Evolutionary conservation across 2,888 invertebrate species (phyloP).

Genomic region (Pristionchus maxplancki): DNA sequence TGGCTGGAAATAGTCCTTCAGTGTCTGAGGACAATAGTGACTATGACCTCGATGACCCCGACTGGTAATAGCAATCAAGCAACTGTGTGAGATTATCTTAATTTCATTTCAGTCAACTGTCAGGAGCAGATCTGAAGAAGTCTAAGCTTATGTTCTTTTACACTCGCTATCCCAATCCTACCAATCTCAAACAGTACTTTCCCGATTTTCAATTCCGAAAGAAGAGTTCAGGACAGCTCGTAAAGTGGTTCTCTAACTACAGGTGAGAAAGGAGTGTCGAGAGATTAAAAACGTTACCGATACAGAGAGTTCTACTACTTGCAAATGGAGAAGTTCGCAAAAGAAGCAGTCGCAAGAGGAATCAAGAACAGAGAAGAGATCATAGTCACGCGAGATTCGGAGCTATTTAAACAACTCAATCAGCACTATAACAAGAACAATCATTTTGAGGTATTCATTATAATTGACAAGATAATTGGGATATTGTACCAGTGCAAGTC

Average conservation of each 20-base stretch:
- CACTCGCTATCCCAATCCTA: slow-evolving; percentile 98
- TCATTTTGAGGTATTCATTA: slow-evolving; percentile 95
- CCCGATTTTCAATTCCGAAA: slow-evolving; percentile 99
- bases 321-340: slow-evolving; percentile 38
- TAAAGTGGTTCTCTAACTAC: slow-evolving; percentile 99
- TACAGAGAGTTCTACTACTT: slow-evolving; percentile 40
- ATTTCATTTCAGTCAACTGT: slow-evolving; percentile 91
- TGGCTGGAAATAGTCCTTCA: slow-evolving; percentile 57
- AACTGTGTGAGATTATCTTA: slow-evolving; percentile 80
- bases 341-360: slow-evolving; percentile 15
- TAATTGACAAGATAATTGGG: too few species aligned
- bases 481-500: too few species aligned
- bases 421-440: slow-evolving; percentile 98
- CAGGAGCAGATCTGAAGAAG: slow-evolving; percentile 86
- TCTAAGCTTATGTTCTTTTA: slow-evolving; percentile 99
- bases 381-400: slow-evolving; percentile 94
- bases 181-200: slow-evolving; percentile 99
- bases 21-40: slow-evolving; percentile 71
- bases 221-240: slow-evolving; percentile 99
- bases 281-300: not conserved
- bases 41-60: slow-evolving; percentile 64
- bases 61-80: not conserved
- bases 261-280: slow-evolving; percentile 81
- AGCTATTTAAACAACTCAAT: slow-evolving; percentile 96
- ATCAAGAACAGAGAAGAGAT: slow-evolving; percentile 82